Conservation (phyloP, 2,797 vertebrate genomes). For the Serranus cabrilla region DNA sequence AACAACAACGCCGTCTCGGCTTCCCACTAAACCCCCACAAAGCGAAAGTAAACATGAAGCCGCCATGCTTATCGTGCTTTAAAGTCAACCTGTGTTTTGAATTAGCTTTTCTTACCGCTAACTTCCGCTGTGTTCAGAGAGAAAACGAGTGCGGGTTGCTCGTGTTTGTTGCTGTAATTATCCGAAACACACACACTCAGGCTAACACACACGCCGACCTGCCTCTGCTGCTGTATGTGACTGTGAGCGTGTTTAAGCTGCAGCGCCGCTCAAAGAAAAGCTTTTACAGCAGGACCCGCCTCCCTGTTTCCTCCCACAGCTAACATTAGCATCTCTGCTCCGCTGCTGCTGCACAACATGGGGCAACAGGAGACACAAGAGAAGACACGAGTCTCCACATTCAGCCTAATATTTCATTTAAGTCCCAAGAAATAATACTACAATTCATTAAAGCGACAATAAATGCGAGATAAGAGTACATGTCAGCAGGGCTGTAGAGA, state of each 20-base stretch:
- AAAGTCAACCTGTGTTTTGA: neutral
- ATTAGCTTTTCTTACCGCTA: constrained; percentile 65
- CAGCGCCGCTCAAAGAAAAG: constrained; percentile 33
- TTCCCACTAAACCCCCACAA: neutral
- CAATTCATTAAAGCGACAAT: neutral
- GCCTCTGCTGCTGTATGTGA: constrained; percentile 11
- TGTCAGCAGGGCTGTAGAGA: constrained; percentile 22
- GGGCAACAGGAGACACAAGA: neutral
- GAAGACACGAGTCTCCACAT: neutral
- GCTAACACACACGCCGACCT: neutral
- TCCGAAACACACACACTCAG: constrained; percentile 13
- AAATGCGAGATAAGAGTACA: neutral
- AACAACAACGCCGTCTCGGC: constrained; percentile 1
- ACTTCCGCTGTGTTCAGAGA: constrained; percentile 47
- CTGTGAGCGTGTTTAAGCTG: constrained; percentile 11
- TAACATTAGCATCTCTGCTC: neutral
- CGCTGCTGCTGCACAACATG: neutral
- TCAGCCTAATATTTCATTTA: neutral
- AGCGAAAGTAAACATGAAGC: constrained; percentile 57
- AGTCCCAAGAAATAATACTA: neutral
- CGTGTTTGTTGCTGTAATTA: constrained; percentile 9
- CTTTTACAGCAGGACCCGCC: constrained; percentile 47
- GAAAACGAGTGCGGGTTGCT: constrained; percentile 43
- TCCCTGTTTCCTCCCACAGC: constrained; percentile 56
- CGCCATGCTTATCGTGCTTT: constrained; percentile 2